phyloP scores from a whole-genome alignment of 2,797 vertebrate species.

The Pangasius krempfi region DNA sequence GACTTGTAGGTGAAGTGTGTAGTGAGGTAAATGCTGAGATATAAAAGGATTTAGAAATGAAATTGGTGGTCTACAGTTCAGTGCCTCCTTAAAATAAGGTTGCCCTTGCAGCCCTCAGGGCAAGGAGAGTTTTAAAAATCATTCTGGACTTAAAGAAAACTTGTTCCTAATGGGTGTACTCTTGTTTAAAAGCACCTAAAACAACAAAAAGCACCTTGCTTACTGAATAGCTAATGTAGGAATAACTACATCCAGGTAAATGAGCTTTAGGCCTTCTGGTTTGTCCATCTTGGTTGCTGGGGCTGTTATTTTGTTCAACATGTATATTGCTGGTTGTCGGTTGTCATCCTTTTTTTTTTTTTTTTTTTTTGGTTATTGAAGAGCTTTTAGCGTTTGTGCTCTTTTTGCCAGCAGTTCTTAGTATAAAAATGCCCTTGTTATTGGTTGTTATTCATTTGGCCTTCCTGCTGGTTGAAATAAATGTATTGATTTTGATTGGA shows the following conservation, averaged over 20 bases:
- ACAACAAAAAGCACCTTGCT: neutral
- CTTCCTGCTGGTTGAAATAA: neutral
- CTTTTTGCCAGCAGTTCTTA: neutral
- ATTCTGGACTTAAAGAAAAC: neutral
- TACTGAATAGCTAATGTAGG: neutral
- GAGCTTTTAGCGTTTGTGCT: neutral
- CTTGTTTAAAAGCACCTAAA: neutral
- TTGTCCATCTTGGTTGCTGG: neutral
- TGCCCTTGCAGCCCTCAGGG: neutral
- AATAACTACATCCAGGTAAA: neutral
- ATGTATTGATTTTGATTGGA: neutral
- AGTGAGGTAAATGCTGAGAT: slow-evolving; percentile 5
- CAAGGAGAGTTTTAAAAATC: neutral
- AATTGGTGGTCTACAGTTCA: neutral
- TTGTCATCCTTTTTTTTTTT: neutral
- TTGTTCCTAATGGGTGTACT: neutral
- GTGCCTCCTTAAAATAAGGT: neutral
- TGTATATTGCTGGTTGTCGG: neutral
- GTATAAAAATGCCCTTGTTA: neutral
- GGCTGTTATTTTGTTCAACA: neutral
- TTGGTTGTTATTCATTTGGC: neutral
- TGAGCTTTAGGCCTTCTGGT: neutral
- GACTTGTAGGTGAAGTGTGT: neutral
- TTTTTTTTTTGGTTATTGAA: neutral
- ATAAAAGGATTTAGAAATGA: neutral